Evolutionary conservation across 2,797 vertebrate genomes (phyloP), one percentile per base, ranked within the genome.

Genomic region (Netta rufina): DNA sequence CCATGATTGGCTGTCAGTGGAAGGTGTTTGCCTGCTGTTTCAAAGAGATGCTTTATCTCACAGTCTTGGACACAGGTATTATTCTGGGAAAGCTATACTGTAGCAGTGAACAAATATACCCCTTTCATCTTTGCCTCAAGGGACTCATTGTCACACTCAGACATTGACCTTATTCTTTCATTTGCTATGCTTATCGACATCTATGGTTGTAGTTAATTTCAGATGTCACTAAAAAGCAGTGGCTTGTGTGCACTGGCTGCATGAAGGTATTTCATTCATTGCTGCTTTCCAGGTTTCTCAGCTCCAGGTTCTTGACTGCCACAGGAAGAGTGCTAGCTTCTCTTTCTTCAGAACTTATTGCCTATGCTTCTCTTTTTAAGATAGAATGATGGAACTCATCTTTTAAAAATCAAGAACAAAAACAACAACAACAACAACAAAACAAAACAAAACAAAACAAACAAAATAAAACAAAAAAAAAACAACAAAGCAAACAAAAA

Each of bases 271-370:
- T 84, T 79, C 21, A 43, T 69, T 76, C 38, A 30, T 8, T 47
- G 6, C 38, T 79, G 25, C 21, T 19, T 89, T 92, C 20, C 16
- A 73, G 9, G 17, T 72, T 93, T 56, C n/a, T 81, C 33, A 89
- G 12, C 3, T 12, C 18, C 8, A 10, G 2, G 9, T 47, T 85
- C 14, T 0, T 1, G 33, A 24, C 6, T 53, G 54, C 25, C 25
- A 18, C 2, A 3, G 67, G 15, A 78, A 45, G 20, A 89, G 27
- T 64, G 28, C 49, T 47, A 47, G 8, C 28, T 25, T 51, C 39
- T 56, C 1, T 15, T 13, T 19, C 10, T 43, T 10, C 38, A 72
- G 19, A 77, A 49, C 2, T 39, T 41, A 53, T 13, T 74, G 49
- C 60, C 60, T 60, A 4, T 8, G 25, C 13, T 53, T 36, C 6